Percentiles rank a stretch among this genome's conserved stretches.
Evolutionary conservation across 2,113 vertebrate species (phyloP).

Genomic region (Dendrocopos noguchii): DNA sequence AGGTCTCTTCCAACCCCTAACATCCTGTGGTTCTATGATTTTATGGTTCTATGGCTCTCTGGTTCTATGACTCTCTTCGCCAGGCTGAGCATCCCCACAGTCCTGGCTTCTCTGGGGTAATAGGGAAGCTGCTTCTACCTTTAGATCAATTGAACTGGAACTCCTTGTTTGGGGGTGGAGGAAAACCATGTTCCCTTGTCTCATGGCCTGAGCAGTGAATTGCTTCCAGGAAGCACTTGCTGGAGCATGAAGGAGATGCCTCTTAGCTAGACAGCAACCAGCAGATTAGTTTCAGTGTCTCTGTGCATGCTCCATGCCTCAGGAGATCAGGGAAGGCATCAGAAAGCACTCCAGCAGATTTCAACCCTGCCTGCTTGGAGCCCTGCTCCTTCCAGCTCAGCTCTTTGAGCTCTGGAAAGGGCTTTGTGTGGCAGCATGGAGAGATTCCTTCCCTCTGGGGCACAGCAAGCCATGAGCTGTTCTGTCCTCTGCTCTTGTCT

Average conservation of each 20-base stretch:
- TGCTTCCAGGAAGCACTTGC: not conserved
- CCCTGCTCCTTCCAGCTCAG: not conserved
- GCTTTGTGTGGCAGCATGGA: not conserved
- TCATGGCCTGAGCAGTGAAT: not conserved
- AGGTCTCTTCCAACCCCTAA: too few relatives aligned
- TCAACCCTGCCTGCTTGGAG: not conserved
- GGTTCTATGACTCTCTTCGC: too few relatives aligned
- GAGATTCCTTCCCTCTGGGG: not conserved
- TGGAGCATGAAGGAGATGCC: not conserved
- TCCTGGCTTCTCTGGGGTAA: not conserved
- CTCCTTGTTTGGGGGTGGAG: not conserved
- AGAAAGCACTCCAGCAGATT: conserved; percentile 21
- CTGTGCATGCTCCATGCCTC: not conserved
- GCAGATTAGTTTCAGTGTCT: not conserved
- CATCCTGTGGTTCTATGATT: too few relatives aligned
- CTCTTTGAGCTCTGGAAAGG: not conserved
- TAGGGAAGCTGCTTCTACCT: not conserved
- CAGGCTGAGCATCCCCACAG: too few relatives aligned
- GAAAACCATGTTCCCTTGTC: not conserved
- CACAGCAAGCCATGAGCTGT: rapidly evolving
- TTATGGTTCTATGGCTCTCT: too few relatives aligned
- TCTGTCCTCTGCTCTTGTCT: not conserved
- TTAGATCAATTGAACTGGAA: not conserved
- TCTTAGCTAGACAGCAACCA: not conserved
- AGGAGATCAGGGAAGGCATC: conserved; percentile 27